These are phyloP conservation scores for Eurystomus glaucurus DNA, from an alignment of 2,797 vertebrate species.

Conservation along the genomic window DNA sequence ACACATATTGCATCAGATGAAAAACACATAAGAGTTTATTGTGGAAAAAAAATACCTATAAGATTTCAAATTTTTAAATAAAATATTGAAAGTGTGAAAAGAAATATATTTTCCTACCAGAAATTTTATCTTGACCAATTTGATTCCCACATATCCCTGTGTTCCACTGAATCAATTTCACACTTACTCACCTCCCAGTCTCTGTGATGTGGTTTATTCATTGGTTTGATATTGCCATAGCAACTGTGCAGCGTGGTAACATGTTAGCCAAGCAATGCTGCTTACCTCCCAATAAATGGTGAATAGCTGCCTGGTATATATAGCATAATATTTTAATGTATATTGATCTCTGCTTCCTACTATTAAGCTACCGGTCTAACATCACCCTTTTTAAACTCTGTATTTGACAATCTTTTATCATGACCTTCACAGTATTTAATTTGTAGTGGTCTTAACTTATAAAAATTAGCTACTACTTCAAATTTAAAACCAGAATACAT, in stretches of 20 bases:
- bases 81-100: conserved; percentile 52
- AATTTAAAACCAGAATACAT: not conserved
- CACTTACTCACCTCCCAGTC: conserved; percentile 92
- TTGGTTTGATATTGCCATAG: conserved; percentile 92
- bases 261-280: conserved; percentile 62
- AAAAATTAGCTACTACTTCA: not conserved
- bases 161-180: conserved; percentile 95
- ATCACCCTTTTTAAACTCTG: not conserved
- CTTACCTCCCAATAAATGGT: conserved; percentile 28
- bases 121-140: conserved; percentile 82
- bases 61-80: not conserved
- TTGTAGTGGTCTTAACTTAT: not conserved
- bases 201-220: conserved; percentile 95
- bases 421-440: not conserved
- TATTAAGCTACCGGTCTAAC: not conserved
- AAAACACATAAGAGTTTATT: conserved; percentile 4
- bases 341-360: not conserved
- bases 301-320: conserved; percentile 39
- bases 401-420: not conserved
- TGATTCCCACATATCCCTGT: conserved; percentile 84
- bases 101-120: conserved; percentile 85
- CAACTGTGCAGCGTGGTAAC: conserved; percentile 88
- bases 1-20: not conserved
- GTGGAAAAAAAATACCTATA: not conserved
- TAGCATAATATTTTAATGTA: not conserved